phyloP scores from a whole-genome alignment of 1,140 invertebrate genomes.

The Parasteatoda tepidariorum region DNA sequence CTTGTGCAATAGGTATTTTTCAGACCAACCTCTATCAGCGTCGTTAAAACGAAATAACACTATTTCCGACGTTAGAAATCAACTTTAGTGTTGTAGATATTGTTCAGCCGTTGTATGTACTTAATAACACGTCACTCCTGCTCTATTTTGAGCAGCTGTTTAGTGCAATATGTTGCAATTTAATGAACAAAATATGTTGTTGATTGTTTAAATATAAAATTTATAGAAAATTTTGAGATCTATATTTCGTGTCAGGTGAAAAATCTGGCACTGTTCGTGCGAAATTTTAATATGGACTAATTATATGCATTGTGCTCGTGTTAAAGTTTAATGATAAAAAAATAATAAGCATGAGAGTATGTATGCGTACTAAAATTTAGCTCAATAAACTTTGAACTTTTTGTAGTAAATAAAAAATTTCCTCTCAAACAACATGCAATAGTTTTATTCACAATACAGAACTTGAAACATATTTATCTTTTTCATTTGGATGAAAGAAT shows the following conservation, averaged over 20 bases:
- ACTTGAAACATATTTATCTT: too few relatives aligned
- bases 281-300: slow-evolving; percentile 50
- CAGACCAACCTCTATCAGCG: slow-evolving; percentile 25
- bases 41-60: slow-evolving; percentile 44
- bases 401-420: slow-evolving; percentile 49
- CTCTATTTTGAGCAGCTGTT: slow-evolving; percentile 28
- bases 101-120: slow-evolving; percentile 43
- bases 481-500: too few relatives aligned
- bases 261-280: slow-evolving; percentile 1
- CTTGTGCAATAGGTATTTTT: slow-evolving; percentile 28
- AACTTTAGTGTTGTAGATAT: slow-evolving; percentile 35
- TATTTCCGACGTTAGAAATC: slow-evolving; percentile 49
- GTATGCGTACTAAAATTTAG: slow-evolving; percentile 50
- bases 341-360: slow-evolving; percentile 48
- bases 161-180: slow-evolving; percentile 55
- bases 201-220: slow-evolving; percentile 54
- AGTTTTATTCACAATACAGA: too few relatives aligned
- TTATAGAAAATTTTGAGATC: slow-evolving; percentile 55
- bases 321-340: slow-evolving; percentile 47
- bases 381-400: slow-evolving; percentile 51
- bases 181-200: slow-evolving; percentile 46
- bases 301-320: slow-evolving; percentile 40
- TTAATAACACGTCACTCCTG: slow-evolving; percentile 31
- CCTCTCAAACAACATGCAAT: too few relatives aligned
- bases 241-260: slow-evolving; percentile 34